These are phyloP conservation scores for Caenorhabditis brenneri DNA, from an alignment of 1,140 invertebrate genomes.

Conservation along the genomic window DNA sequence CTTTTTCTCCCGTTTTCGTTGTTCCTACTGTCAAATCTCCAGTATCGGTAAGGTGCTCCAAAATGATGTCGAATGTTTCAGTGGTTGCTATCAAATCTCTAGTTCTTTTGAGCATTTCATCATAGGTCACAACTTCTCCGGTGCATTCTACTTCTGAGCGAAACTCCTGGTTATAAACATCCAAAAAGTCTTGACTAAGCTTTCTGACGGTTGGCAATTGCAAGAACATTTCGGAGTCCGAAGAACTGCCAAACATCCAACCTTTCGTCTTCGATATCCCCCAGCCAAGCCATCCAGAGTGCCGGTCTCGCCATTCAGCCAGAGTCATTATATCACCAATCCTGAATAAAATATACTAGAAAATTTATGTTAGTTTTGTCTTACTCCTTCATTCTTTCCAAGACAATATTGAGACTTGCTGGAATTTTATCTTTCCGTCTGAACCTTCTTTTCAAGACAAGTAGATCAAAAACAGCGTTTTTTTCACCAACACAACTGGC, in stretches of 20 bases:
- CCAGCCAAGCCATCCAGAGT: constrained; percentile 62
- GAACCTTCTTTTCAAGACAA: constrained; percentile 60
- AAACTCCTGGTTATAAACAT: constrained; percentile 58
- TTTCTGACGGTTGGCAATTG: constrained; percentile 62
- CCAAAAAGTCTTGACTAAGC: constrained; percentile 58
- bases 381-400: constrained; percentile 44
- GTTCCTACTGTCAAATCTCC: constrained; percentile 65
- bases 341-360: constrained; percentile 58
- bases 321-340: constrained; percentile 49
- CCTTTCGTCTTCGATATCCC: constrained; percentile 55
- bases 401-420: constrained; percentile 56
- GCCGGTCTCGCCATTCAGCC: constrained; percentile 53
- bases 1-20: constrained; percentile 61
- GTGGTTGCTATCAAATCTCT: constrained; percentile 50
- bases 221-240: constrained; percentile 54
- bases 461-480: constrained; percentile 59
- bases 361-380: too few relatives aligned
- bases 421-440: constrained; percentile 64
- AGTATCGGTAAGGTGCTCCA: constrained; percentile 59
- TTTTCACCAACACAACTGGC: constrained; percentile 66
- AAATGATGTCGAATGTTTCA: constrained; percentile 64
- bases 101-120: constrained; percentile 59
- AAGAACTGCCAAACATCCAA: constrained; percentile 41
- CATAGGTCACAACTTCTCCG: constrained; percentile 66
- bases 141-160: constrained; percentile 63